Base-by-base conservation (phyloP, 1,140 invertebrate species). In the Goniozus legneri region DNA sequence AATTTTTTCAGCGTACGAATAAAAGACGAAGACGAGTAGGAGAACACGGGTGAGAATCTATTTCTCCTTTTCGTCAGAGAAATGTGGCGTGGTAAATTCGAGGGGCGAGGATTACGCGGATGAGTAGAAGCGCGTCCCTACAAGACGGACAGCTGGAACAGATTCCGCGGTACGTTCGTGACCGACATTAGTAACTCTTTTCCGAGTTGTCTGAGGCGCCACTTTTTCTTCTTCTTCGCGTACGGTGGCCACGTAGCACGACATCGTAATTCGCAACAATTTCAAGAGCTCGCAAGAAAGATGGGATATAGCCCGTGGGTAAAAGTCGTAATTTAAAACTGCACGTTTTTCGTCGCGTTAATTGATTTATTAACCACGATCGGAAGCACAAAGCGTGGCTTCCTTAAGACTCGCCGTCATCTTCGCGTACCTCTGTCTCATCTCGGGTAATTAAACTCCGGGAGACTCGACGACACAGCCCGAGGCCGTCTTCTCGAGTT, bases 401-500 rank as follows among this genome's bases (percentile, higher is more conserved):
- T 12, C 6, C 6, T 7, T 6, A 27, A 27, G 24, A n/a, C n/a
- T n/a, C 60, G 58, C 57, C 60, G 58, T 67, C 62, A 63, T 64
- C 49, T 27, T 47, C 34, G 41, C n/a, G n/a, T n/a, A n/a, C n/a
- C n/a, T n/a, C n/a, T n/a, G n/a, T n/a, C n/a, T n/a, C n/a, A n/a
- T n/a, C n/a, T 35, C 59, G 40, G 47, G 63, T 73, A 74, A 73
- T 73, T 75, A 73, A 67, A 67, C 60, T 63, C 56, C 32, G 33
- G 58, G 64, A 71, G 70, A 66, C 62, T 60, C 65, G 60, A 70
- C 64, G 70, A 67, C 62, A 66, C 55, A 40, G 61, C 65, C 69
- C 58, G 42, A 52, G 54, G 69, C 61, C 38, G 45, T 59, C 44
- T 55, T 59, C 47, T 49, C 57, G 62, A 72, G 61, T 72, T 71